Evolutionary conservation across 1,140 invertebrate genomes (phyloP).

Genomic region (Meloidogyne hapla): DNA sequence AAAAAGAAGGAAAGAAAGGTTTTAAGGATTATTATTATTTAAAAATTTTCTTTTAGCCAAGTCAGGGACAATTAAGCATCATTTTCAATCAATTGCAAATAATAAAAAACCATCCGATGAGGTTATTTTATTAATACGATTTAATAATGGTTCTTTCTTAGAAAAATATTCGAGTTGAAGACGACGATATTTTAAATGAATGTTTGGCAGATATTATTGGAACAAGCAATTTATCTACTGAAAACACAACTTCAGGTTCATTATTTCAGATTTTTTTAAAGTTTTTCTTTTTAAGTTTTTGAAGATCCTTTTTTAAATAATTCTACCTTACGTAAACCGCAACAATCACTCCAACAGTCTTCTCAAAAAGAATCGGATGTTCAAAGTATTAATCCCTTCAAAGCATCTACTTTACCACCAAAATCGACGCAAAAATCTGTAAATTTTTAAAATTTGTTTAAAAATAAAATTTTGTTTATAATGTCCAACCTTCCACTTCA

Average conservation of each 20-base stretch:
- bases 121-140: conserved; percentile 15
- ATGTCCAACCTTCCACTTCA: neutral
- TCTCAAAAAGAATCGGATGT: neutral
- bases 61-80: conserved; percentile 33
- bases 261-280: neutral
- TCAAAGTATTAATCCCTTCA: neutral
- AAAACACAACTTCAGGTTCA: neutral
- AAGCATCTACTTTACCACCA: neutral
- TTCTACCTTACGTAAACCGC: neutral
- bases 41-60: conserved; percentile 38
- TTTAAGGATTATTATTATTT: neutral
- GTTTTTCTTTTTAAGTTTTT: neutral
- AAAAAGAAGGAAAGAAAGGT: conserved; percentile 34
- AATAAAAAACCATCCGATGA: conserved; percentile 32
- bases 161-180: conserved; percentile 32
- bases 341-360: neutral
- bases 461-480: too few species aligned
- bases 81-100: conserved; percentile 28
- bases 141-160: conserved; percentile 12
- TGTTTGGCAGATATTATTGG: conserved; percentile 34
- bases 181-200: conserved; percentile 43
- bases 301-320: neutral
- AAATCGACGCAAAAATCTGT: neutral
- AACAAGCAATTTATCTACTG: neutral
- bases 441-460: neutral